These are phyloP conservation scores for Plagodis dolabraria DNA, from an alignment of 2,888 invertebrate genomes.

Conservation along the genomic window DNA sequence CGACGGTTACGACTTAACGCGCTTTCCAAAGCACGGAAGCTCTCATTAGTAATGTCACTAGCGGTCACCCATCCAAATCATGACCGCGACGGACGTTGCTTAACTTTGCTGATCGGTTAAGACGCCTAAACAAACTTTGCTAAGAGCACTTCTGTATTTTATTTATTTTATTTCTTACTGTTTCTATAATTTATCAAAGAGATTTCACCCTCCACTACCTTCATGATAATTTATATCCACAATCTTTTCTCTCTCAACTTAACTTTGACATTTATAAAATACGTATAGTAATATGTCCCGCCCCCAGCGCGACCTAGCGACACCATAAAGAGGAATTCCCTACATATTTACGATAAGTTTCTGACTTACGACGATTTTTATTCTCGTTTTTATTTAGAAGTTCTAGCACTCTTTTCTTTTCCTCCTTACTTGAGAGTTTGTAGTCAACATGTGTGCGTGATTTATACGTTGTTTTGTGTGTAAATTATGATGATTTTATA, in stretches of 20 bases:
- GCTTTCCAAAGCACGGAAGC: too few species aligned
- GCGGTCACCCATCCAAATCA: too few species aligned
- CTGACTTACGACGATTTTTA: conserved; percentile 30
- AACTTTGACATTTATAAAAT: conserved; percentile 41
- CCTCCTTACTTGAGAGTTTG: conserved; percentile 13
- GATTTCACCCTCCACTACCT: conserved; percentile 7
- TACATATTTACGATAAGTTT: conserved; percentile 40
- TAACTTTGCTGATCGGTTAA: too few species aligned
- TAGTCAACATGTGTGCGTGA: conserved; percentile 29
- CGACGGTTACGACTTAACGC: too few species aligned
- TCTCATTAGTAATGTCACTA: too few species aligned
- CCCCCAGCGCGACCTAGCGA: conserved; percentile 36
- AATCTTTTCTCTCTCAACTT: conserved; percentile 46
- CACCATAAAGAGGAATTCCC: conserved; percentile 40
- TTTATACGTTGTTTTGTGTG: conserved; percentile 21
- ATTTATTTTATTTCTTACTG: too few species aligned
- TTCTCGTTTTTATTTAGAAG: conserved; percentile 28
- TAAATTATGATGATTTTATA: conserved; percentile 23
- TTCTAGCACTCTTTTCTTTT: conserved; percentile 12
- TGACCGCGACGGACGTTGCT: too few species aligned
- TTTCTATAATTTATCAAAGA: too few species aligned
- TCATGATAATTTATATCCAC: conserved; percentile 37
- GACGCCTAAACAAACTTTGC: too few species aligned
- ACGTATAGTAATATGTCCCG: conserved; percentile 39
- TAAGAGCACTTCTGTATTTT: too few species aligned